Conservation (phyloP, 1,140 invertebrate genomes). For the Leptinotarsa undecemlineata region DNA sequence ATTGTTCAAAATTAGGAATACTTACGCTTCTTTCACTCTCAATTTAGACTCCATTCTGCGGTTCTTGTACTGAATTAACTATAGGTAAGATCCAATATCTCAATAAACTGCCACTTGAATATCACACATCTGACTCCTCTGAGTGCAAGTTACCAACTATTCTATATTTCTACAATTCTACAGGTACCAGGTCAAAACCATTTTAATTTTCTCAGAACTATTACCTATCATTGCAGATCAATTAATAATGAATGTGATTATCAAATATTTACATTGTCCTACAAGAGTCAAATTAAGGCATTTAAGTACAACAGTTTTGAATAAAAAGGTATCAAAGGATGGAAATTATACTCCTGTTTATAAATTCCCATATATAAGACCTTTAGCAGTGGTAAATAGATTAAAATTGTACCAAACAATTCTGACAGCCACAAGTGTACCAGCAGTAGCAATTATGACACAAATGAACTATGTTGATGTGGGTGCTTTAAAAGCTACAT, state of each 20-base stretch:
- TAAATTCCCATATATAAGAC: conserved; percentile 45
- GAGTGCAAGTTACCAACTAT: too few species aligned
- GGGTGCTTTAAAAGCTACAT: conserved; percentile 20
- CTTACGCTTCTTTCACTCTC: too few species aligned
- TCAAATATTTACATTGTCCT: neutral
- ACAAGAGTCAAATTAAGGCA: neutral
- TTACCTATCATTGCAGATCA: conserved; percentile 51
- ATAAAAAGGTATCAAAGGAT: conserved; percentile 9
- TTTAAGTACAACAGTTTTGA: neutral
- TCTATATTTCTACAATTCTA: too few species aligned
- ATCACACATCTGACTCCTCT: too few species aligned
- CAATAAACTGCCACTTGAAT: too few species aligned
- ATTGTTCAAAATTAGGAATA: too few species aligned
- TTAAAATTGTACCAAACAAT: conserved; percentile 45
- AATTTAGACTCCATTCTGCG: too few species aligned
- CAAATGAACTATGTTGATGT: conserved; percentile 24
- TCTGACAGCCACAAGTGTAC: conserved; percentile 30
- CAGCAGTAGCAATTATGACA: conserved; percentile 25
- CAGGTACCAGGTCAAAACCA: too few species aligned
- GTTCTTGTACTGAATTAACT: too few species aligned
- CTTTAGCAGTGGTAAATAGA: conserved; percentile 39
- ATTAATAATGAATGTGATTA: conserved; percentile 32
- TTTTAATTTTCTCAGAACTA: neutral
- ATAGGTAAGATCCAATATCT: too few species aligned
- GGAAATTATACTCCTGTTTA: conserved; percentile 41